Conservation (phyloP, 2,888 invertebrate species). For the Cylloceria caligata region DNA sequence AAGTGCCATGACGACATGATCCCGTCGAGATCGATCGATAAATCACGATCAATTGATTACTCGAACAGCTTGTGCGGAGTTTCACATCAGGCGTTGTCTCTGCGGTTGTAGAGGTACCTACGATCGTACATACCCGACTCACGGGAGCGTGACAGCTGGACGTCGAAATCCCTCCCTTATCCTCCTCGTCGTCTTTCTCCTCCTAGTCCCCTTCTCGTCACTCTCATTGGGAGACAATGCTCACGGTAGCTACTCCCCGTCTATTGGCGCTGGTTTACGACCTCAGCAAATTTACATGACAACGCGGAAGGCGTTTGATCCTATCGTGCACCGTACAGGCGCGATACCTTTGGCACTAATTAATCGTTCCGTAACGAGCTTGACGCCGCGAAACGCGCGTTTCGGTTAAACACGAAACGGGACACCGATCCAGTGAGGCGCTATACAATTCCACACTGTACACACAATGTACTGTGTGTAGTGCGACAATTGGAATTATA, state of each 20-base stretch:
- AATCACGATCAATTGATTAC: conserved; percentile 61
- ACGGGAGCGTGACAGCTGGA: conserved; percentile 53
- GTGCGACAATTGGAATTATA: conserved; percentile 19
- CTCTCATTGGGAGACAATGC: conserved; percentile 52
- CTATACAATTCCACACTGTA: conserved; percentile 14
- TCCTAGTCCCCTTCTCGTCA: conserved; percentile 46
- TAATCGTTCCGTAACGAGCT: conserved; percentile 74
- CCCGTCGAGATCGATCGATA: conserved; percentile 51
- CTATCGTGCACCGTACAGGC: conserved; percentile 63
- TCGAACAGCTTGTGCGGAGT: conserved; percentile 22
- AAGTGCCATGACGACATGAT: conserved; percentile 25
- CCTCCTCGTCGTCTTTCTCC: conserved; percentile 30
- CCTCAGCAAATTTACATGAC: conserved; percentile 74
- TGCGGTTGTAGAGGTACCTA: conserved; percentile 20
- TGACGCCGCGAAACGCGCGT: conserved; percentile 56
- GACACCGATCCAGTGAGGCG: conserved; percentile 11
- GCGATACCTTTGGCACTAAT: conserved; percentile 76
- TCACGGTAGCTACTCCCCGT: conserved; percentile 22
- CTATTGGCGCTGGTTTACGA: conserved; percentile 67
- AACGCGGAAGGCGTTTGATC: conserved; percentile 76
- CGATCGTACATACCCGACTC: conserved; percentile 43
- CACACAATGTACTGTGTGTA: neutral
- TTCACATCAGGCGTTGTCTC: conserved; percentile 31
- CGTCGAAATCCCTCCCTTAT: conserved; percentile 48
- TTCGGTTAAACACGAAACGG: conserved; percentile 51